Base-by-base conservation (phyloP, 2,113 vertebrate species). In the Petromus typicus region DNA sequence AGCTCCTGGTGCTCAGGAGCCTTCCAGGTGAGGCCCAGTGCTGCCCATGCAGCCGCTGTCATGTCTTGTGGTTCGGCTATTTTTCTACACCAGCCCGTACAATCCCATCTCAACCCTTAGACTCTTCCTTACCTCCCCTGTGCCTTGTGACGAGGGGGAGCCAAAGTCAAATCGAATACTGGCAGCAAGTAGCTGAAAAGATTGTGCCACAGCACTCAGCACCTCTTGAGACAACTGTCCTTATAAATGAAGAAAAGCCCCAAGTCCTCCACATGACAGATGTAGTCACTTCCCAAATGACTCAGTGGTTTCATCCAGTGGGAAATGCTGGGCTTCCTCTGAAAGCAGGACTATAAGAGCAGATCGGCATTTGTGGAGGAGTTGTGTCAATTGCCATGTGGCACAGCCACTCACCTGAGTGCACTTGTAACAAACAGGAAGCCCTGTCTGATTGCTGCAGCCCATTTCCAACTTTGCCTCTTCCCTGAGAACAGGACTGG, bases 381-480 rank as follows among this genome's bases (percentile, higher is more conserved):
- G 11, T 32, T 25, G 2, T 11, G 0, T 8, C 16, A 5, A 25
- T 30, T 30, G 7, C 37, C 16, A 6, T 8, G 0, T 14, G 27
- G 13, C 16, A 1, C 48, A n/a, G n/a, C n/a, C n/a, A 16, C 27
- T 8, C 17, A 2, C 0, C 0, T 0, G 1, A 23, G 0, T 18
- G 9, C n/a, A 7, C 59, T 66, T 43, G 30, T 37, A 1, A 4
- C 27, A 7, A 43, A 48, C 37, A 25, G 34, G 61, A 40, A 32
- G 9, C 1, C 1, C 14, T 11, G 4, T 13, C 0, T 5, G 27
- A 20, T 32, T 8, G 0, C 54, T 14, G 8, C 13, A 4, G 27
- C 91, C 51, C 3, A 0, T 25, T 13, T 63, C 4, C 4, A 63
- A 30, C 64, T 69, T 40, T 78, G 43, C 40, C 9, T 61, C 76